Evolutionary conservation across 2,113 vertebrate species (phyloP), one percentile per base, ranked within the genome.

Genomic region (Pavo muticus): DNA sequence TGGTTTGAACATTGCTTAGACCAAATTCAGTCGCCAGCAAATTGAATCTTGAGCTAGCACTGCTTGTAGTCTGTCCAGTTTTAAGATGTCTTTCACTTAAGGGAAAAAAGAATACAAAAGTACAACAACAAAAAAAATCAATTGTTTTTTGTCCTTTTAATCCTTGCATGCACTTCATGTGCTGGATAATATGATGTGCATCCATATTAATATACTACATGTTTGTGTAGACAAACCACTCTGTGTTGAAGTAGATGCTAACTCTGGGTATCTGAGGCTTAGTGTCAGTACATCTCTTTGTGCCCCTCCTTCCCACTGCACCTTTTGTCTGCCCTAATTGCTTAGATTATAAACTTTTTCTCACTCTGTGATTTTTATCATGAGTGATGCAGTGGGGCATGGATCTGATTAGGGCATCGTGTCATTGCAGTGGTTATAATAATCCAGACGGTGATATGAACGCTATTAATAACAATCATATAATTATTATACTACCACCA

Each of bases 281-380:
- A 29, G 47, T 0, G 71, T 78, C 42, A 18, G 48, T 35, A 75
- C 40, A 35, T 92, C 71, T 80, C 78, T 88, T 89, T 68, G 87
- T 78, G 74, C 56, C 59, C 84, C 72, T 4, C 19, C 65, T 78
- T 50, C 91, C 86, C 15, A 3, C 86, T 94, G 60, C 84, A 93
- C 54, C 86, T 93, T 96, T 96, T 94, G 86, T 93, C 67, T 93
- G 72, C 71, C 23, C 89, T 87, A 78, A 89, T 64, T 86, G 37
- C 65, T 73, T 59, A 37, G 3, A 59, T 88, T 88, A 45, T 61
- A 95, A 96, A 94, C 60, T 95, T 93, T 91, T 79, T 76, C 59
- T 91, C 67, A 24, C 48, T 76, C 81, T 61, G 57, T 52, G 83
- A 63, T 93, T 91, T 91, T 91, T 88, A 65, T n/a, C 47, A n/a